Evolutionary conservation across 2,113 vertebrate species (phyloP), one percentile per base, ranked within the genome.

Genomic region (Corythaixoides concolor): DNA sequence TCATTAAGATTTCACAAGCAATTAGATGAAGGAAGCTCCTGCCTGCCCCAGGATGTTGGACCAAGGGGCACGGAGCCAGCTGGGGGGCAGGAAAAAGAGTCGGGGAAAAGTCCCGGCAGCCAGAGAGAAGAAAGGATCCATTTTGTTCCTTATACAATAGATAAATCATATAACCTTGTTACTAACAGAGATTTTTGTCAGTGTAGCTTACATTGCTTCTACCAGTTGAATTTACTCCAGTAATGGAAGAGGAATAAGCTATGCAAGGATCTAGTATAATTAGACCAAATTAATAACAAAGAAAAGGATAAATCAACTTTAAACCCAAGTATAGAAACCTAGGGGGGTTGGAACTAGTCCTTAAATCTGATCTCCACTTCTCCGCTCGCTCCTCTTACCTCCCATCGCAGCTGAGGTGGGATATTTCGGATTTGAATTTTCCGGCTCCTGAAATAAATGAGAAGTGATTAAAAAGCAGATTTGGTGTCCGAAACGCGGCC

Each of bases 371-470:
- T 15, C 41, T 16, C 1, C 3, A 1, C 37, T 35, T 53, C 53
- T 33, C 59, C 1, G 0, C 52, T 16, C 15, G 43, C 79, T 49
- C 19, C 62, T 98, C 98, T 98, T 52, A 99, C 99, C 98, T 99
- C 99, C 99, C 99, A 99, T 94, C 99, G 98, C 95, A 99, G 98
- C 97, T 99, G 99, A 32, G 99, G 99, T 8, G 99, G 99, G 75
- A 99, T 99, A 97, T 99, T 99, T 90, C 99, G 96, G 97, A 99
- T 99, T 96, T 99, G 99, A 89, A 99, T 98, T 85, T 99, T 99
- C 96, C 99, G 98, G 97, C 99, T 99, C 98, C 99, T 99, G 97
- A 81, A 97, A 97, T 15, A 14, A 97, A 94, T 5, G 52, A 79
- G 30, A 41, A 91, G 67, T 0, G 2, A 33, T 70, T 43, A 30